A percentile compares a stretch with the other conserved stretches of the same genome.
Evolutionary conservation across 1,140 invertebrate species (phyloP).

Genomic region (Sweltsa coloradensis): DNA sequence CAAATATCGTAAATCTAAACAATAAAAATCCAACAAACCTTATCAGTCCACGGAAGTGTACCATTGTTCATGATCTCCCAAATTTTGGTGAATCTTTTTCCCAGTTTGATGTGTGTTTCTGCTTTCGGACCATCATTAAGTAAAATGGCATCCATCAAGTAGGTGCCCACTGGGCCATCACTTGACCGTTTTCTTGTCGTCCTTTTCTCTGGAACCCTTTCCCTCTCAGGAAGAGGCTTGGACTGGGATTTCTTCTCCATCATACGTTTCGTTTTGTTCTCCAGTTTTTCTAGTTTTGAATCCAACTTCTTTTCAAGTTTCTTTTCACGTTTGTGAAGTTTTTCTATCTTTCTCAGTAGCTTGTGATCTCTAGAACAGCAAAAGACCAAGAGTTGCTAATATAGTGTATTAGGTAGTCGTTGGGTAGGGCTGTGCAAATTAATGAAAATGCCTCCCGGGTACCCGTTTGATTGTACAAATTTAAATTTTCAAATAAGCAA

Average conservation of each 20-base stretch:
- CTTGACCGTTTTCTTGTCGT: background rate
- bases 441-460: too few species aligned
- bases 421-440: too few species aligned
- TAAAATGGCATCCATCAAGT: slow-evolving; percentile 23
- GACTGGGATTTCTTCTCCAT: slow-evolving; percentile 22
- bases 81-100: slow-evolving; percentile 24
- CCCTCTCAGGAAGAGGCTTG: slow-evolving; percentile 1
- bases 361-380: slow-evolving; percentile 15
- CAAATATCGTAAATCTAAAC: too few species aligned
- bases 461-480: too few species aligned
- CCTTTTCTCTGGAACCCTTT: background rate
- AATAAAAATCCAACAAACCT: too few species aligned
- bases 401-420: too few species aligned
- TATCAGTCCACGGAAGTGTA: slow-evolving; percentile 21
- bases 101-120: slow-evolving; percentile 22
- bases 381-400: too few species aligned
- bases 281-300: slow-evolving; percentile 27
- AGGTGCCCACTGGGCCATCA: slow-evolving; percentile 1
- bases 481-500: too few species aligned
- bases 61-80: slow-evolving; percentile 29
- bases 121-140: slow-evolving; percentile 13
- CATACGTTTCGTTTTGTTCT: slow-evolving; percentile 27
- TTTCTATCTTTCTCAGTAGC: slow-evolving; percentile 16
- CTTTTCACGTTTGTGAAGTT: slow-evolving; percentile 16
- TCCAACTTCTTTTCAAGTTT: slow-evolving; percentile 27